These are phyloP conservation scores for Pyrgus malvae DNA, from an alignment of 2,888 invertebrate genomes.

Conservation along the genomic window DNA sequence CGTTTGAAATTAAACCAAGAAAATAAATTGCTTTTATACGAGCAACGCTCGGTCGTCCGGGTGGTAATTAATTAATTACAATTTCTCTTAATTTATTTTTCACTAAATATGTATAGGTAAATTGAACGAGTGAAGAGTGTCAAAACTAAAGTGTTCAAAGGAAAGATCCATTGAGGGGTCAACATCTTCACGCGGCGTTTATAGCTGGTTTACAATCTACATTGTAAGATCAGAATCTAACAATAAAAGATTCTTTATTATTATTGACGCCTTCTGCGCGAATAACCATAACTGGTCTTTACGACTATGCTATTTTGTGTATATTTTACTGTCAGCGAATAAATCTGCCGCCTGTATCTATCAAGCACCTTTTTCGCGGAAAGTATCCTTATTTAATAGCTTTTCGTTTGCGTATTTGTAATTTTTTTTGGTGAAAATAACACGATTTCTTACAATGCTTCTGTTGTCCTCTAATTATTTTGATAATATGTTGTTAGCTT, in stretches of 20 bases:
- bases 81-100: no score
- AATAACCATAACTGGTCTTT: conserved; percentile 9
- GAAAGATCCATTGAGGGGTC: not conserved
- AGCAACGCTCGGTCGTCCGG: no score
- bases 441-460: not conserved
- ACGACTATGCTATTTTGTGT: conserved; percentile 5
- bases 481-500: no score
- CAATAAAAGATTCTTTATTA: conserved; percentile 58
- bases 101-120: not conserved
- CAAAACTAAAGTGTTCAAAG: not conserved
- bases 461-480: not conserved
- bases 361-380: not conserved
- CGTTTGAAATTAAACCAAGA: no score
- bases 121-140: not conserved
- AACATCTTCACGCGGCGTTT: conserved; percentile 32
- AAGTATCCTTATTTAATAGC: not conserved
- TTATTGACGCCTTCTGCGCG: conserved; percentile 58
- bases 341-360: not conserved
- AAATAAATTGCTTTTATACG: no score
- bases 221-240: conserved; percentile 51
- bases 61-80: no score
- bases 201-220: conserved; percentile 60
- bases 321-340: conserved; percentile 31
- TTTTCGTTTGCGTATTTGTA: not conserved
- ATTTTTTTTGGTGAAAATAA: not conserved